Percentiles rank a stretch among this genome's conserved stretches.
Evolutionary conservation across 2,888 invertebrate species (phyloP).

Genomic region (Drosophila phalerata): DNA sequence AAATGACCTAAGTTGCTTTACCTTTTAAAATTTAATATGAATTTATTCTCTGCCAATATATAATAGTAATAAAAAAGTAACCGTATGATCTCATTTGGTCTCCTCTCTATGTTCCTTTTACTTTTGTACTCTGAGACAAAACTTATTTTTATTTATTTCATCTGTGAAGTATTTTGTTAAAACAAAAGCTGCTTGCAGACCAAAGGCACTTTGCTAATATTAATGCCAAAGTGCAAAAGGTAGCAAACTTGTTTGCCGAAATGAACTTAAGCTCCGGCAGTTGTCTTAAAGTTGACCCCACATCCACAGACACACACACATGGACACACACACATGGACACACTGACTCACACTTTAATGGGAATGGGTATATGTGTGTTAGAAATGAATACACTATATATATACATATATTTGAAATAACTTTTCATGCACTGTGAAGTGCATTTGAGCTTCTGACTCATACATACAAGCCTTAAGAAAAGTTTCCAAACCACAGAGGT

Average conservation of each 20-base stretch:
- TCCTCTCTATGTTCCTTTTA: not conserved
- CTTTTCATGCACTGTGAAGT: constrained; percentile 61
- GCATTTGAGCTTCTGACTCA: constrained; percentile 64
- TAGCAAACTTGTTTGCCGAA: constrained; percentile 62
- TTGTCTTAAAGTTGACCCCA: constrained; percentile 74
- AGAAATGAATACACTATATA: constrained; percentile 56
- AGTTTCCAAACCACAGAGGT: constrained; percentile 55
- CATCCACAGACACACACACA: constrained; percentile 3
- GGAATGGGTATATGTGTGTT: constrained; percentile 30
- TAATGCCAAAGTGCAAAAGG: constrained; percentile 63
- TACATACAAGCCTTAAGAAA: constrained; percentile 33
- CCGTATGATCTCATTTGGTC: not conserved
- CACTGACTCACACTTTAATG: constrained; percentile 2
- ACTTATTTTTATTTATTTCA: constrained; percentile 11
- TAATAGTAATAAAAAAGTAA: not conserved
- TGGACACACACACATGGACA: constrained; percentile 7
- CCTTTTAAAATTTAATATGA: too few species aligned
- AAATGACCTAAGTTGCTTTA: too few species aligned
- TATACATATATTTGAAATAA: constrained; percentile 44
- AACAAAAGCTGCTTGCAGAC: constrained; percentile 63
- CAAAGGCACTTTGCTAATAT: constrained; percentile 65
- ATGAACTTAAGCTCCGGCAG: constrained; percentile 66
- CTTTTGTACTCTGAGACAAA: not conserved
- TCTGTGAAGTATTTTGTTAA: constrained; percentile 25
- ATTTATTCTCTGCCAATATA: too few species aligned